A percentile compares a stretch with the other conserved stretches of the same genome.
These are phyloP conservation scores for Gobionotothen gibberifrons DNA, from an alignment of 2,797 vertebrate species.

Conservation along the genomic window DNA sequence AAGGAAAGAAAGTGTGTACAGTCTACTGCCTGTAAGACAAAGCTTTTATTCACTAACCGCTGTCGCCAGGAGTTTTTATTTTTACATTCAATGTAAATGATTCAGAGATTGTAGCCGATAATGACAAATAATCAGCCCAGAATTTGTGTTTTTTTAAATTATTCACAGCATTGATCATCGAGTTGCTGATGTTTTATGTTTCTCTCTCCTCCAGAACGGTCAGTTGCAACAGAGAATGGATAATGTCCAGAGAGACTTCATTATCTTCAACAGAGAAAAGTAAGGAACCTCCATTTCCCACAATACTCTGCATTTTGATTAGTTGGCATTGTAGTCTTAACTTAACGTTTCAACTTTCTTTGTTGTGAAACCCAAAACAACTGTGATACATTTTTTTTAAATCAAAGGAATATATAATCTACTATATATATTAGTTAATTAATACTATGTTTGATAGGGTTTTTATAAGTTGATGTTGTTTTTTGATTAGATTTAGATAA, in stretches of 20 bases:
- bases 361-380: no score
- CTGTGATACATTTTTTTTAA: no score
- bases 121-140: neutral
- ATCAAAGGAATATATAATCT: no score
- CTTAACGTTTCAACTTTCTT: no score
- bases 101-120: neutral
- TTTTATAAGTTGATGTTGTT: no score
- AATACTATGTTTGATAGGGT: no score
- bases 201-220: constrained; percentile 82
- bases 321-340: no score
- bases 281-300: constrained; percentile 73
- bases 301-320: neutral
- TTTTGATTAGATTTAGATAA: constrained; percentile 14
- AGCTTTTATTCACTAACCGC: neutral
- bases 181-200: constrained; percentile 23
- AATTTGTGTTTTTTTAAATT: neutral
- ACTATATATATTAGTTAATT: no score
- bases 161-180: constrained; percentile 3
- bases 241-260: constrained; percentile 94
- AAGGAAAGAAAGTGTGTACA: neutral
- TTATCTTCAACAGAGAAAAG: constrained; percentile 98
- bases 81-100: neutral
- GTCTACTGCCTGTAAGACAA: neutral
- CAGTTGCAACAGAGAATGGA: constrained; percentile 93
- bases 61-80: constrained; percentile 6